A percentile compares a stretch with the other conserved stretches of the same genome.
These are phyloP conservation scores for Drosophila athabasca DNA, from an alignment of 1,140 invertebrate species.

Conservation along the genomic window DNA sequence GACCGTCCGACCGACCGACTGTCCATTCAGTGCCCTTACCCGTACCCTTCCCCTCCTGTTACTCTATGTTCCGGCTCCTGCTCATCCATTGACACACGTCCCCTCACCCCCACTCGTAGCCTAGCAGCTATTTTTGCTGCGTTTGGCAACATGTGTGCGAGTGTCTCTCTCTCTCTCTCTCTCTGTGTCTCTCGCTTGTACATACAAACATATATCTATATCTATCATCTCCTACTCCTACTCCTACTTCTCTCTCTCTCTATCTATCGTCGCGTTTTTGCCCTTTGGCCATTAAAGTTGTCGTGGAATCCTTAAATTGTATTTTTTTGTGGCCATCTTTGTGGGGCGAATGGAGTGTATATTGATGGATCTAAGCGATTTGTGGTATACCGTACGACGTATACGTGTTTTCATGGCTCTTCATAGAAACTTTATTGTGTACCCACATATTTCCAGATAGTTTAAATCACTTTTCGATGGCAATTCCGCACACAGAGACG, in stretches of 20 bases:
- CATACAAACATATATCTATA: conserved; percentile 7
- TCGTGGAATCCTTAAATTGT: conserved; percentile 43
- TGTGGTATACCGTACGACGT: conserved; percentile 12
- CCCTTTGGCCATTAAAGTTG: conserved; percentile 58
- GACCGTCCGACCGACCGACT: conserved; percentile 14
- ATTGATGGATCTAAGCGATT: conserved; percentile 41
- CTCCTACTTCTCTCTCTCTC: not conserved
- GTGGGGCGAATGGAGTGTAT: conserved; percentile 5
- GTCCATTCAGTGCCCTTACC: conserved; percentile 7
- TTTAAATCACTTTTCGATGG: not conserved
- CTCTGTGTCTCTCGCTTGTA: too few species aligned
- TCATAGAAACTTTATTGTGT: conserved; percentile 18
- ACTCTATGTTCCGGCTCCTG: not conserved
- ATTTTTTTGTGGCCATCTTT: conserved; percentile 46
- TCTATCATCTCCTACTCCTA: not conserved
- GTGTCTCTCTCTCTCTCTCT: conserved; percentile 13
- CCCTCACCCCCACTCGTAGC: not conserved
- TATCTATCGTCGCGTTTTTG: conserved; percentile 21
- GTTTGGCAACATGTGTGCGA: conserved; percentile 67
- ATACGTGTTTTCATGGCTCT: conserved; percentile 34
- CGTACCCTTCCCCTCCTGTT: not conserved
- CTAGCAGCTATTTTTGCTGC: conserved; percentile 33
- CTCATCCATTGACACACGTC: too few species aligned
- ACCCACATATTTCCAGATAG: not conserved
- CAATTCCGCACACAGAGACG: not conserved